Conservation (phyloP, 2,113 vertebrate genomes). For the Alosa alosa region DNA sequence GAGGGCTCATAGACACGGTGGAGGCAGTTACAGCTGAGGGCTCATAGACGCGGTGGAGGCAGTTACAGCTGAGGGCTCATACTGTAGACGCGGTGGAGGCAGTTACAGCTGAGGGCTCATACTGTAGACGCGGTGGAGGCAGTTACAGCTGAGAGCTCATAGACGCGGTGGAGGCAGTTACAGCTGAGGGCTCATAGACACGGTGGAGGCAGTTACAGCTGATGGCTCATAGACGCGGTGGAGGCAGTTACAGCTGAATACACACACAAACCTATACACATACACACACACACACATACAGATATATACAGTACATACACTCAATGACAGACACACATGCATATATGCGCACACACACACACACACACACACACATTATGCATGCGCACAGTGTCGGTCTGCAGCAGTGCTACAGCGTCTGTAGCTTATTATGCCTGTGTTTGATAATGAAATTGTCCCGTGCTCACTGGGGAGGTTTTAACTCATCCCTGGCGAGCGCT, state of each 20-base stretch:
- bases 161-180: too few species aligned
- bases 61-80: too few species aligned
- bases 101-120: too few species aligned
- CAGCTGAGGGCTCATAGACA: too few species aligned
- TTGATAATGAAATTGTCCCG: slow-evolving; percentile 16
- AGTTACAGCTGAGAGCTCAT: too few species aligned
- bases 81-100: too few species aligned
- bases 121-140: too few species aligned
- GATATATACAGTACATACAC: not conserved
- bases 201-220: too few species aligned
- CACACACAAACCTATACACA: not conserved
- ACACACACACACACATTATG: not conserved
- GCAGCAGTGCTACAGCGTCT: not conserved
- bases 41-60: too few species aligned
- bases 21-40: too few species aligned
- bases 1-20: too few species aligned
- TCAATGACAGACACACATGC: not conserved
- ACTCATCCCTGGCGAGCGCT: not conserved
- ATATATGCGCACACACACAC: not conserved
- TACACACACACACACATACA: not conserved
- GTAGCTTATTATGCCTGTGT: slow-evolving; percentile 11
- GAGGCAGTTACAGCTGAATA: not conserved
- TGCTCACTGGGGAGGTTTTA: not conserved
- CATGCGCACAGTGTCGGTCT: not conserved
- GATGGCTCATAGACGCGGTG: too few species aligned